phyloP scores from a whole-genome alignment of 1,140 invertebrate genomes.

The Achatina immaculata region DNA sequence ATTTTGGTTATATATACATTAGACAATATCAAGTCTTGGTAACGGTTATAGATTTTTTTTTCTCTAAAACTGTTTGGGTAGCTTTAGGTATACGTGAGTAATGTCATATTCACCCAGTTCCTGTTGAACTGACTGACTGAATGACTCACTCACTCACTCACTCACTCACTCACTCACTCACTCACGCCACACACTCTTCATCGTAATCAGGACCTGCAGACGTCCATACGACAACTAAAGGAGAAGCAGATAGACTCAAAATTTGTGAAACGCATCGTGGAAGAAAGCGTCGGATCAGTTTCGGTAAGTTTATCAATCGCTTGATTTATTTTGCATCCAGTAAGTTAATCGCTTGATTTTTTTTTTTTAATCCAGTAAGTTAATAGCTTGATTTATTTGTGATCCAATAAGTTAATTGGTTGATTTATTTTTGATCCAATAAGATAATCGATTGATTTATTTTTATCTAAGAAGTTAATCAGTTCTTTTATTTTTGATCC shows the following conservation, averaged over 20 bases:
- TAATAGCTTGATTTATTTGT: background rate
- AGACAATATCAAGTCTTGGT: too few relatives aligned
- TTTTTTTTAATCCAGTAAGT: background rate
- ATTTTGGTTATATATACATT: too few relatives aligned
- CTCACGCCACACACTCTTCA: background rate
- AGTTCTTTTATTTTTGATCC: too few relatives aligned
- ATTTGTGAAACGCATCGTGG: constrained; percentile 12
- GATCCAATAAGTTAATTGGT: background rate
- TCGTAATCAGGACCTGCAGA: background rate
- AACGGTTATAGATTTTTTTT: too few relatives aligned
- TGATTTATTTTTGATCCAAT: background rate
- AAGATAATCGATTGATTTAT: background rate
- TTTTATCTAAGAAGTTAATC: background rate
- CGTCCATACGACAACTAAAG: background rate
- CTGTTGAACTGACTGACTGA: too few relatives aligned
- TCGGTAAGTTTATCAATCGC: background rate
- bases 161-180: background rate
- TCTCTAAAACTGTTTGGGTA: too few relatives aligned
- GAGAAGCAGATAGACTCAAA: constrained; percentile 10
- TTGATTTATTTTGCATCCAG: background rate
- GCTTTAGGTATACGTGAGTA: too few relatives aligned
- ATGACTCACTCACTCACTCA: too few relatives aligned
- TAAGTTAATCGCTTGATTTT: background rate
- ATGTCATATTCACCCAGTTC: too few relatives aligned
- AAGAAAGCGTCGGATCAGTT: background rate